Evolutionary conservation across 2,113 vertebrate species (phyloP).

Genomic region (Rhinogobius similis): DNA sequence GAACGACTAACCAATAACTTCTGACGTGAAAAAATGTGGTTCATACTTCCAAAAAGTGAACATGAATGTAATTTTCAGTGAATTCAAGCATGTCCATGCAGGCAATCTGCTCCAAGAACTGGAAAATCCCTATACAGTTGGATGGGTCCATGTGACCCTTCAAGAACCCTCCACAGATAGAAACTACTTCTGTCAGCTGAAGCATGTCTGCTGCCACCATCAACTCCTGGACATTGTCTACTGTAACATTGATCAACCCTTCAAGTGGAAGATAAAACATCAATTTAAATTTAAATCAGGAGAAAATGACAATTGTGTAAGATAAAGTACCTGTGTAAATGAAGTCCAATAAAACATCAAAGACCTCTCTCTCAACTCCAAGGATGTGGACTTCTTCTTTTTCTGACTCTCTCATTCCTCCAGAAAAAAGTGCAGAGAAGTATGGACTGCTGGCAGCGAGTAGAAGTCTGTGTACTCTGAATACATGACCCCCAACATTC

Average conservation of each 20-base stretch:
- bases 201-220: constrained; percentile 97
- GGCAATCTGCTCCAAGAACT: constrained; percentile 94
- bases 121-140: constrained; percentile 94
- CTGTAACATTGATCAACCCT: constrained; percentile 85
- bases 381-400: constrained; percentile 89
- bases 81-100: constrained; percentile 90
- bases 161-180: constrained; percentile 92
- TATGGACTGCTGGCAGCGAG: constrained; percentile 95
- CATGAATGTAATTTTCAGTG: constrained; percentile 92
- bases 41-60: constrained; percentile 90
- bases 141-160: constrained; percentile 90
- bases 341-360: constrained; percentile 89
- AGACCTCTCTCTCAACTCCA: constrained; percentile 87
- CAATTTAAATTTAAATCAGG: background rate
- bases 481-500: constrained; percentile 83
- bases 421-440: constrained; percentile 90
- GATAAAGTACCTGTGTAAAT: constrained; percentile 87
- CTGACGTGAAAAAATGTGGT: background rate
- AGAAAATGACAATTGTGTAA: background rate
- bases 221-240: constrained; percentile 93
- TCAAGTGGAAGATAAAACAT: background rate
- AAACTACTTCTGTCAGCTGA: constrained; percentile 91
- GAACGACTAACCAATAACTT: background rate
- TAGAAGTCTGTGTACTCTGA: constrained; percentile 88
- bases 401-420: constrained; percentile 90